Base-by-base conservation (phyloP, 2,797 vertebrate genomes). In the Lophotriccus pileatus region DNA sequence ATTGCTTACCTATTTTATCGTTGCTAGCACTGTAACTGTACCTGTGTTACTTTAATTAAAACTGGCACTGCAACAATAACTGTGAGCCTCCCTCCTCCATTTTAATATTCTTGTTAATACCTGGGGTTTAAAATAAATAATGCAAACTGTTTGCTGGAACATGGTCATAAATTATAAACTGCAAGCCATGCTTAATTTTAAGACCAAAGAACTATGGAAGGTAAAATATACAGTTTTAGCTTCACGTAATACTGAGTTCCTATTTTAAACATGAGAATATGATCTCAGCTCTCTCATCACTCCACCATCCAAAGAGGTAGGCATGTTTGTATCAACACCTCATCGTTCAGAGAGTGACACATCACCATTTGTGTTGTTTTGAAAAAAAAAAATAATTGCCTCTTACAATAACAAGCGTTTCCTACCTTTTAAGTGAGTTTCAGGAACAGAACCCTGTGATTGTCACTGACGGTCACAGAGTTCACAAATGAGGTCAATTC, bases 401-500 rank as follows among this genome's bases (percentile, higher is more conserved):
- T 63, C 32, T 34, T 75, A 49, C 7, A 81, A 78, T n/a, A 91
- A 47, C 56, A 85, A 60, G 16, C 12, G 19, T 60, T 77, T 81
- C 36, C 55, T 50, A 77, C 50, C 23, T 74, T 60, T 85, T 44
- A 82, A 75, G 44, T 1, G 0, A 44, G 72, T 6, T 89, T 53
- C 82, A 75, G 53, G 10, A 86, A 22, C 52, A 79, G 53, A 89
- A 56, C 19, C 28, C 50, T 66, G 46, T 56, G 28, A 43, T 86
- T 93, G 80, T 68, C 77, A 47, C 39, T 52, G 55, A 63, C n/a
- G 28, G 67, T 89, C 77, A 73, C 28, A 69, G 32, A 79, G 89
- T 72, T 92, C 75, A 92, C 50, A 70, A 58, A 79, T 73, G 74
- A 90, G 74, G 79, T 94, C 52, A 91, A 8, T 87, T 82, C 63